Base-by-base conservation (phyloP, 1,140 invertebrate species). In the Nomia melanderi region DNA sequence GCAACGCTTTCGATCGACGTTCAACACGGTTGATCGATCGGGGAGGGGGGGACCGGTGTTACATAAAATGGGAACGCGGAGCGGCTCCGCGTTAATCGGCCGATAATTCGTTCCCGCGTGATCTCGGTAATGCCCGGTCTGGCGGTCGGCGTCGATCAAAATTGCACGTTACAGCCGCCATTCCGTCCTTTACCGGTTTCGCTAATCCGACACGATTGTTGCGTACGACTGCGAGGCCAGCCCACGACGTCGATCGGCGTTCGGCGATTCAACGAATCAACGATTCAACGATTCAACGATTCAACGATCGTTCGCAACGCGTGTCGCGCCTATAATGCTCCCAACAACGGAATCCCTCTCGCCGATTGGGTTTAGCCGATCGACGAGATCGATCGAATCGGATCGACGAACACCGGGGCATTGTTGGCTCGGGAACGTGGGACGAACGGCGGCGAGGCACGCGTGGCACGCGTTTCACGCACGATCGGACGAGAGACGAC, bases 401-500 rank as follows among this genome's bases (percentile, higher is more conserved):
- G 72, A 80, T 82, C 72, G 78, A 80, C 66, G 76, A 82, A 82
- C 54, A 47, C 41, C 41, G n/a, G 70, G 56, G 77, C 63, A 81
- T 81, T 83, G 81, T 83, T 66, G 47, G 77, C 36, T 71, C 50
- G 54, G 77, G 54, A 54, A 77, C 56, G 70, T 83, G 75, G 79
- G 80, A 79, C 57, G 78, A 64, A 50, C 70, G 57, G 39, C 29
- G 25, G 54, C 59, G 60, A 76, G 76, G 66, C 78, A 79, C 54
- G 79, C 65, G 73, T 75, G 78, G 86, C 60, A 81, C 82, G 84
- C 78, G 80, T 82, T 85, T 85, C 85, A 78, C 80, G 76, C 59
- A 74, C 50, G 75, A 62, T 17, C 5, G 20, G 20, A 6, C 47
- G 20, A n/a, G 20, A n/a, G 14, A 5, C 29, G 23, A 29, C 23